A percentile compares a stretch with the other conserved stretches of the same genome.
These are phyloP conservation scores for Pogonophryne albipinna DNA, from an alignment of 2,797 vertebrate genomes.

Conservation along the genomic window DNA sequence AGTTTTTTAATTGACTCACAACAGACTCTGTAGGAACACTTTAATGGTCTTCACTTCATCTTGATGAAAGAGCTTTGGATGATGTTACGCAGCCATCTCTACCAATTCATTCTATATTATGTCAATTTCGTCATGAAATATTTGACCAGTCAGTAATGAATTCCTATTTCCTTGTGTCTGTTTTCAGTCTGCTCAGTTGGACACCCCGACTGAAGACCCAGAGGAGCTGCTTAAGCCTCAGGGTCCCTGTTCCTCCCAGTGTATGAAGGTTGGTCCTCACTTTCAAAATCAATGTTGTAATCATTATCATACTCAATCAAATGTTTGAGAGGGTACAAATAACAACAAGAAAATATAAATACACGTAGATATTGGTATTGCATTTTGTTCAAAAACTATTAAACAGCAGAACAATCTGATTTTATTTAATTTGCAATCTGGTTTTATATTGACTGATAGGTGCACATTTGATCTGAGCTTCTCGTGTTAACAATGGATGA, in stretches of 20 bases:
- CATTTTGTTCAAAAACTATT: background rate
- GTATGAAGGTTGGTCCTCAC: conserved; percentile 80
- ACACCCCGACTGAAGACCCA: conserved; percentile 81
- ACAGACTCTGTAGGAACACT: conserved; percentile 20
- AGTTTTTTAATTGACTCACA: conserved; percentile 28
- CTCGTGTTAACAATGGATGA: background rate
- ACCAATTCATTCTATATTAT: background rate
- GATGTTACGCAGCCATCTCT: background rate
- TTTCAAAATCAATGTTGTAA: background rate
- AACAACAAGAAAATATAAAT: background rate
- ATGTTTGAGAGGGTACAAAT: background rate
- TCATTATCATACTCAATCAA: background rate
- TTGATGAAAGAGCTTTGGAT: conserved; percentile 4
- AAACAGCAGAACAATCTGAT: background rate
- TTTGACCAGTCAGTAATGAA: background rate
- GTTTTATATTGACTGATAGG: background rate
- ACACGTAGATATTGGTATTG: background rate
- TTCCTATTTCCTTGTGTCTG: background rate
- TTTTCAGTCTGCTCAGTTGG: conserved; percentile 79
- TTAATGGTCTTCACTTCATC: conserved; percentile 18
- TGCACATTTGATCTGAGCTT: conserved; percentile 10
- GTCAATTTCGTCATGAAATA: background rate
- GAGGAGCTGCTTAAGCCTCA: conserved; percentile 76
- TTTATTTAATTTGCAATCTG: background rate
- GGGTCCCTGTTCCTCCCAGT: conserved; percentile 82